Percentiles rank a stretch among this genome's conserved stretches.
Evolutionary conservation across 1,140 invertebrate genomes (phyloP).

Genomic region (Platyscapa corneri): DNA sequence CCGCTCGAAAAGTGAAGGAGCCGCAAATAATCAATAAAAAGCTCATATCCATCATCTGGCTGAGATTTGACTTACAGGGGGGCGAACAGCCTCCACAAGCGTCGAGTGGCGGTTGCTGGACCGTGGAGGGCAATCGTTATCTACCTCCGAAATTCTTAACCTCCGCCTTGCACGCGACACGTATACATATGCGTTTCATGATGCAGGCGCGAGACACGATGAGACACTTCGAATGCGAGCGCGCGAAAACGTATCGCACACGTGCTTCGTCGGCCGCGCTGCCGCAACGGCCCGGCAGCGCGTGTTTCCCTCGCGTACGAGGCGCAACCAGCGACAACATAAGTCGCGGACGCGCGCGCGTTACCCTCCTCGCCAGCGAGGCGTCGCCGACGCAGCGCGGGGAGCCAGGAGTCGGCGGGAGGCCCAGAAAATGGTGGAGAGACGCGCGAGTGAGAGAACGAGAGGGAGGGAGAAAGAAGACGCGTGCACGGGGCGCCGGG

Average conservation of each 20-base stretch:
- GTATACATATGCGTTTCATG: neutral
- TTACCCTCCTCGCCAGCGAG: neutral
- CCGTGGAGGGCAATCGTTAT: neutral
- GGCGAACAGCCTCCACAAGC: too few species aligned
- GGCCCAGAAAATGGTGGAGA: constrained; percentile 35
- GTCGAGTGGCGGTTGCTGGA: too few species aligned
- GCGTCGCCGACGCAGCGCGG: neutral
- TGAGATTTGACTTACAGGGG: neutral
- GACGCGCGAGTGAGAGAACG: neutral
- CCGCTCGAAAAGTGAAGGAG: neutral
- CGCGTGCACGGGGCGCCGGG: constrained; percentile 27
- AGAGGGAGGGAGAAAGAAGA: neutral
- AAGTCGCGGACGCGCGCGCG: neutral
- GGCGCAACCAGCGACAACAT: neutral
- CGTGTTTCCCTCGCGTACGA: neutral
- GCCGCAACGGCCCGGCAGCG: neutral
- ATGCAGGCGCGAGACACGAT: neutral
- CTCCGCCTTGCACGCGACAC: neutral
- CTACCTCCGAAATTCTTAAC: neutral
- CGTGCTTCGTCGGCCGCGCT: constrained; percentile 23
- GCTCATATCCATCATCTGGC: neutral
- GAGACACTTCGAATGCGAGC: constrained; percentile 40
- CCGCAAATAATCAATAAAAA: constrained; percentile 22
- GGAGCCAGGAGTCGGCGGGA: constrained; percentile 1
- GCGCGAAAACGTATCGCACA: constrained; percentile 46